A percentile compares a stretch with the other conserved stretches of the same genome.
Evolutionary conservation across 2,888 invertebrate species (phyloP).

Genomic region (Cryptosula pallasiana): DNA sequence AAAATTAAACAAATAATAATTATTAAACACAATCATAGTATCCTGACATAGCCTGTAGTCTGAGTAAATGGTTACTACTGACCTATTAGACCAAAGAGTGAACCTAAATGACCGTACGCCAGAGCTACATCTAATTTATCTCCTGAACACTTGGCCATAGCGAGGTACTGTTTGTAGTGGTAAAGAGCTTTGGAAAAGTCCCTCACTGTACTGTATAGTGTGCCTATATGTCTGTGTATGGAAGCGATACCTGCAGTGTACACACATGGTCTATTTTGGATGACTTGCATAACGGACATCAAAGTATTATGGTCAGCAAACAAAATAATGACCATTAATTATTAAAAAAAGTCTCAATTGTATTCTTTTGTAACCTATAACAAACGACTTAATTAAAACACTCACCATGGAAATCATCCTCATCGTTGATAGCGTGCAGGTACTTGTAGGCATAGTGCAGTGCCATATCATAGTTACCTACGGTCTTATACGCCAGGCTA

Average conservation of each 20-base stretch:
- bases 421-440: slow-evolving; percentile 25
- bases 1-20: too few species aligned
- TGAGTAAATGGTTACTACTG: too few species aligned
- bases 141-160: slow-evolving; percentile 34
- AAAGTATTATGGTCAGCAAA: too few species aligned
- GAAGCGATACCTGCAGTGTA: background rate
- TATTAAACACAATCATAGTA: too few species aligned
- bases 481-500: slow-evolving; percentile 48
- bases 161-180: slow-evolving; percentile 39
- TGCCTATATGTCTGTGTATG: slow-evolving; percentile 39
- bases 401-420: slow-evolving; percentile 5
- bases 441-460: slow-evolving; percentile 39
- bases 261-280: too few species aligned
- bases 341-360: too few species aligned
- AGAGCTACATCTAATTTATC: slow-evolving; percentile 39
- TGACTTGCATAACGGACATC: too few species aligned
- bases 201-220: slow-evolving; percentile 43
- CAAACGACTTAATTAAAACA: too few species aligned
- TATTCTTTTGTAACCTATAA: too few species aligned
- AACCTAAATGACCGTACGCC: slow-evolving; percentile 42
- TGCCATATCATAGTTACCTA: slow-evolving; percentile 41
- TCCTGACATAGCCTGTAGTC: too few species aligned
- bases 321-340: too few species aligned
- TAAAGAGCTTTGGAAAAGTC: slow-evolving; percentile 40
- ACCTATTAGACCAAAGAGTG: slow-evolving; percentile 5